phyloP scores from a whole-genome alignment of 2,113 vertebrate genomes.

The Trematocara unimaculatum region DNA sequence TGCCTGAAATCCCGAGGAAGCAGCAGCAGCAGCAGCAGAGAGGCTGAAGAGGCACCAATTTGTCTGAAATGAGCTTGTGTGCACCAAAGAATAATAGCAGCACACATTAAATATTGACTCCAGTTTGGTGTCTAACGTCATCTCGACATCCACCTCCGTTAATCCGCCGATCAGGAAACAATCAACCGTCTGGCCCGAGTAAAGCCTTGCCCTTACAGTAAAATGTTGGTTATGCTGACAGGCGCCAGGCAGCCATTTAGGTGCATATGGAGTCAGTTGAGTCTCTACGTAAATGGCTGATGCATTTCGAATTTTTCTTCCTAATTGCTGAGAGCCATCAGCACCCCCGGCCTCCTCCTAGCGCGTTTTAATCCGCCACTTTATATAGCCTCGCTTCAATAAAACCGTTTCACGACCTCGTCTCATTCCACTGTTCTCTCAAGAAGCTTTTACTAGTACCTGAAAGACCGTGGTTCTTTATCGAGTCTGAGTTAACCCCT shows the following conservation, averaged over 20 bases:
- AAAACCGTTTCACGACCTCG: neutral
- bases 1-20: neutral
- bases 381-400: neutral
- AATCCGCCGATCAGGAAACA: conserved; percentile 23
- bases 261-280: conserved; percentile 75
- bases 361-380: conserved; percentile 19
- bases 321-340: conserved; percentile 73
- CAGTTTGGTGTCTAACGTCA: conserved; percentile 36
- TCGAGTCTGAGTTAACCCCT: conserved; percentile 68
- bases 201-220: conserved; percentile 18
- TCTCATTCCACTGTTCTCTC: neutral
- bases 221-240: conserved; percentile 29
- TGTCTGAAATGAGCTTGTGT: neutral
- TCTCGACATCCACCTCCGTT: conserved; percentile 18
- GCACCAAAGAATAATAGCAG: conserved; percentile 45
- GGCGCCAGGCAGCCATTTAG: conserved; percentile 78
- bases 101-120: conserved; percentile 54
- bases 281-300: conserved; percentile 80
- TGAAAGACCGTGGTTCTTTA: conserved; percentile 20
- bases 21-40: neutral
- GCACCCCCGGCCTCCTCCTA: conserved; percentile 44
- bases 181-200: neutral
- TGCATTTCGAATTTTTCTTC: conserved; percentile 73
- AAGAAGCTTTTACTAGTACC: neutral
- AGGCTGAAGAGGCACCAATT: neutral